These are phyloP conservation scores for Dryococelus australis DNA, from an alignment of 2,888 invertebrate genomes.

Conservation along the genomic window DNA sequence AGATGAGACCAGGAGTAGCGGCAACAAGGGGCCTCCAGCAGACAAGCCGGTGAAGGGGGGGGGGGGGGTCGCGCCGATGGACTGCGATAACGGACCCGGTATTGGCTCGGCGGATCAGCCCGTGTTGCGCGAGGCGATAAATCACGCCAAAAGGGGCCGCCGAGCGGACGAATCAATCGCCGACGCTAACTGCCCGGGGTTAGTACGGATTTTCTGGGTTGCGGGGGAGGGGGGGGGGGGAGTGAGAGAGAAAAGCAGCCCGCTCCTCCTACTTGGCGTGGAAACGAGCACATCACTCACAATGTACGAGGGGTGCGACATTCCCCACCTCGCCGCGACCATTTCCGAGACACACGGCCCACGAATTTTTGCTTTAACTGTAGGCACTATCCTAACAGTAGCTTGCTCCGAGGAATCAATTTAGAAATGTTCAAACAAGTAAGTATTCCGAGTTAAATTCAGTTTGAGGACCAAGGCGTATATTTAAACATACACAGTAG, in stretches of 20 bases:
- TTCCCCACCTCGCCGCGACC: neutral
- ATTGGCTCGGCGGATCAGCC: neutral
- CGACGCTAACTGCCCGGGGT: neutral
- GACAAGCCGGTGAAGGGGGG: no score
- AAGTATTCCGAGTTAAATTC: no score
- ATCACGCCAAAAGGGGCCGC: neutral
- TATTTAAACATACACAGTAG: no score
- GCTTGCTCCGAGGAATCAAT: no score
- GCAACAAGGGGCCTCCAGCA: neutral
- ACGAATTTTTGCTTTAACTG: no score
- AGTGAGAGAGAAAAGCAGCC: no score
- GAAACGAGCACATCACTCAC: conserved; percentile 7
- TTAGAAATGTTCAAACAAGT: no score
- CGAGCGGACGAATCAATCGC: conserved; percentile 1
- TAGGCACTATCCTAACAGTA: no score
- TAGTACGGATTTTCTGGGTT: no score
- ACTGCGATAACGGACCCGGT: neutral
- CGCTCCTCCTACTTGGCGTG: neutral
- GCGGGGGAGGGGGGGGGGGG: neutral
- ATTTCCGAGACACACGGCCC: no score
- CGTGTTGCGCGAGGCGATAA: conserved; percentile 1
- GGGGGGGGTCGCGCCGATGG: neutral
- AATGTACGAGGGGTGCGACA: neutral
- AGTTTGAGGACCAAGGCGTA: no score
- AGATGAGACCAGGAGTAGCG: no score